A percentile compares a stretch with the other conserved stretches of the same genome.
phyloP scores from a whole-genome alignment of 2,797 vertebrate species.

The Apogon hyalosoma region DNA sequence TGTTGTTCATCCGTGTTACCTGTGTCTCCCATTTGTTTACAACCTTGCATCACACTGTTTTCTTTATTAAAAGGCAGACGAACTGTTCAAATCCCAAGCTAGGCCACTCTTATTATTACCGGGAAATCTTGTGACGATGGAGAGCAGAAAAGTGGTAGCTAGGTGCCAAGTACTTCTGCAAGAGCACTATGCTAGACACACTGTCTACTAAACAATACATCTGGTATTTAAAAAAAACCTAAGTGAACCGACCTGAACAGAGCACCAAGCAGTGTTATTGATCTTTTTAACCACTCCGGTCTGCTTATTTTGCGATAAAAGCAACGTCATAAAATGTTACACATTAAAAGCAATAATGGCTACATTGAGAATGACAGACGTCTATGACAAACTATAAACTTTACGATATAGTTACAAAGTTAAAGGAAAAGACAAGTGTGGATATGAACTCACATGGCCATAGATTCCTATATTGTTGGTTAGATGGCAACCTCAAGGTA shows the following conservation, averaged over 20 bases:
- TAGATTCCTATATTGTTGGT: too few relatives aligned
- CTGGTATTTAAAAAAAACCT: not conserved
- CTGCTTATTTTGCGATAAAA: constrained; percentile 4
- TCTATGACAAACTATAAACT: not conserved
- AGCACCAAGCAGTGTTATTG: not conserved
- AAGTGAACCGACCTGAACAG: not conserved
- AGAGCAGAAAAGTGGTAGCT: not conserved
- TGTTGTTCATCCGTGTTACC: not conserved
- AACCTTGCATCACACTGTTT: not conserved
- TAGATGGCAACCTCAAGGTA: constrained; percentile 62
- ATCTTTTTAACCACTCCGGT: not conserved
- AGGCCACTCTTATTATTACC: not conserved
- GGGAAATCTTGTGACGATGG: not conserved
- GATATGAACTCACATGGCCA: constrained; percentile 54
- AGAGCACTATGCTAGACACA: too few relatives aligned
- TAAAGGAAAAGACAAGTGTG: not conserved
- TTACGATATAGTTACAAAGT: not conserved
- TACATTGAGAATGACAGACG: not conserved
- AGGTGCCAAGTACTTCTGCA: not conserved
- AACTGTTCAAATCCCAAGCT: constrained; percentile 4
- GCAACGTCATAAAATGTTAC: not conserved
- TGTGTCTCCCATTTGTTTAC: not conserved
- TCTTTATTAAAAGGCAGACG: not conserved
- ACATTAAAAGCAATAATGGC: not conserved
- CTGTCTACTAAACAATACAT: not conserved